Conservation (phyloP, 2,113 vertebrate genomes). For the Ellobius talpinus region DNA sequence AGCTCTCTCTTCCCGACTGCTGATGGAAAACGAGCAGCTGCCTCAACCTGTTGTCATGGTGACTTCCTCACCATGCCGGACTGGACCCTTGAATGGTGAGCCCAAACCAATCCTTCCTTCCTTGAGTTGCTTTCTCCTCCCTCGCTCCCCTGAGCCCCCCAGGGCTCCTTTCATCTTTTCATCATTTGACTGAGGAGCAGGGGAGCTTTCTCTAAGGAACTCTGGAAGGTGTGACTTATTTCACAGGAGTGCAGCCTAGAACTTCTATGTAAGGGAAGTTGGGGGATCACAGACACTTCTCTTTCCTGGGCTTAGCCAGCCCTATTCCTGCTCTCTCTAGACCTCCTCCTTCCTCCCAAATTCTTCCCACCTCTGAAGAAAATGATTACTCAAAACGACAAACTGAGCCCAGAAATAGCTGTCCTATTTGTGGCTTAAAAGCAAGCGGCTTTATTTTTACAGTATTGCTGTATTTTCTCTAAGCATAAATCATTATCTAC, state of each 20-base stretch:
- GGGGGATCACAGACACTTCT: not conserved
- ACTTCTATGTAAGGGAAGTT: not conserved
- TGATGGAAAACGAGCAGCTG: not conserved
- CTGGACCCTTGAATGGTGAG: not conserved
- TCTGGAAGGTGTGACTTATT: not conserved
- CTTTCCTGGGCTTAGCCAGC: rapidly evolving
- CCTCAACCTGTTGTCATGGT: not conserved
- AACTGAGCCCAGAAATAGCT: slow-evolving; percentile 74
- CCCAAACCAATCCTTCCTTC: not conserved
- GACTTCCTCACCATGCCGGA: not conserved
- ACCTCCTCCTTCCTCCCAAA: not conserved
- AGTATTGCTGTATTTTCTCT: slow-evolving; percentile 70
- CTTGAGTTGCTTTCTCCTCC: too few relatives aligned
- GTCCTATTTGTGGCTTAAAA: slow-evolving; percentile 77
- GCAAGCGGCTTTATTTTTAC: slow-evolving; percentile 79
- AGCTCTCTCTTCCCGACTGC: not conserved
- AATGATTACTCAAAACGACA: slow-evolving; percentile 64
- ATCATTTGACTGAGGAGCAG: not conserved
- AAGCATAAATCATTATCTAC: slow-evolving; percentile 67
- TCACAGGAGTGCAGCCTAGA: not conserved
- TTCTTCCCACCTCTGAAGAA: slow-evolving; percentile 56
- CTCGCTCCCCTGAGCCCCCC: not conserved
- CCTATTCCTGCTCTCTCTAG: not conserved
- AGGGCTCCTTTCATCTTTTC: too few relatives aligned
- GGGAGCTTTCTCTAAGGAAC: not conserved